Base-by-base conservation (phyloP, 2,113 vertebrate species). In the Macroglossus sobrinus region DNA sequence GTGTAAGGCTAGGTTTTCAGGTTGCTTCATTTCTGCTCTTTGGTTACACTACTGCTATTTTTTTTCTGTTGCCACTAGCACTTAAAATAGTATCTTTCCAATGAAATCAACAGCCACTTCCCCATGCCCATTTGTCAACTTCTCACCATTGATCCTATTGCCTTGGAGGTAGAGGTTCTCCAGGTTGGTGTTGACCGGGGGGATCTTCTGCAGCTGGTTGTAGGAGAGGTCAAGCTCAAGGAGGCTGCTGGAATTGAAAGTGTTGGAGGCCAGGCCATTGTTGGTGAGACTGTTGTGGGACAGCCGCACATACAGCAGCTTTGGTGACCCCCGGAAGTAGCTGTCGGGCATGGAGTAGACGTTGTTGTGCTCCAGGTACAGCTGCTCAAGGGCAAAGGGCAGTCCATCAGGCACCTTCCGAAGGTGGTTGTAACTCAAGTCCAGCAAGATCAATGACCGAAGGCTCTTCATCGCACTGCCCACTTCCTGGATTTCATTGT, bases 101-200 rank as follows among this genome's bases (percentile, higher is more conserved):
- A 4, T 5, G 66, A 71, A 55, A 47, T 2, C 14, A 35, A 45
- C 19, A 45, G 72, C 69, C 15, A 8, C 30, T 43, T 43, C 66
- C 74, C 89, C 24, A 4, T 53, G 4, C 66, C 84, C 57, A 80
- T 38, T 45, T 2, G 15, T 30, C 76, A 9, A 15, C 3, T 24
- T 28, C 99, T 98, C 98, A 99, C 99, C 99, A 22, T 99, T 99
- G 97, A 99, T 99, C 85, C 99, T 98, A 96, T 99, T 99, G 63
- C 99, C 99, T 92, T 99, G 99, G 84, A 99, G 99, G 94, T 99
- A 99, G 79, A 99, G 99, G 97, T 99, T 99, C 97, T 99, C 99
- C 1, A 99, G 98, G 50, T 98, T 99, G 98, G 99, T 98, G 98
- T 97, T 99, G 97, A 99, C 99, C 0, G 97, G 97, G 2, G 99